Evolutionary conservation across 2,113 vertebrate genomes (phyloP).

Genomic region (Ursus arctos): DNA sequence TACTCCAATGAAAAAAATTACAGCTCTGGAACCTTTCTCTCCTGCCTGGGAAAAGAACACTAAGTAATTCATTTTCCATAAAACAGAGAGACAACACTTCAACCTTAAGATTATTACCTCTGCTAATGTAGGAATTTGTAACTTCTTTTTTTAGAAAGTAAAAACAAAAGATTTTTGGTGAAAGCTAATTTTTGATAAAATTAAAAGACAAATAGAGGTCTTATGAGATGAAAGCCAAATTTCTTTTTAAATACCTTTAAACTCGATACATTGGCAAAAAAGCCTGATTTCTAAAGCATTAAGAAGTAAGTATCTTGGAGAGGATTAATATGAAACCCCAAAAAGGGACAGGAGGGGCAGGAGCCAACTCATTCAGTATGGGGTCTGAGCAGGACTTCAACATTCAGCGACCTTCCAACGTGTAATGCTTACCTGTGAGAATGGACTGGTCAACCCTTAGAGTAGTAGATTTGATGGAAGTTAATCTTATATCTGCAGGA

Average conservation of each 20-base stretch:
- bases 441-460: constrained; percentile 99
- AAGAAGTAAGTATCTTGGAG: not conserved
- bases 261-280: not conserved
- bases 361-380: not conserved
- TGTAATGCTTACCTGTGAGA: constrained; percentile 93
- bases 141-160: not conserved
- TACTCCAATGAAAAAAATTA: not conserved
- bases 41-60: not conserved
- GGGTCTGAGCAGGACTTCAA: not conserved
- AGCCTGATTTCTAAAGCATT: not conserved
- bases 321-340: not conserved
- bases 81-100: not conserved
- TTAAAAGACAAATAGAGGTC: not conserved
- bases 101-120: not conserved
- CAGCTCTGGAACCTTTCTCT: not conserved
- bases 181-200: constrained; percentile 27
- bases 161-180: not conserved
- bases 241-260: not conserved
- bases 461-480: constrained; percentile 98
- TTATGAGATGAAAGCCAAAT: not conserved
- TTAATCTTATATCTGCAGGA: constrained; percentile 98
- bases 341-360: not conserved
- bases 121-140: constrained; percentile 1
- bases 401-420: not conserved
- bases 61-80: not conserved